Percentiles rank a stretch among this genome's conserved stretches.
These are phyloP conservation scores for Caenorhabditis becei DNA, from an alignment of 2,888 invertebrate species.

Conservation along the genomic window DNA sequence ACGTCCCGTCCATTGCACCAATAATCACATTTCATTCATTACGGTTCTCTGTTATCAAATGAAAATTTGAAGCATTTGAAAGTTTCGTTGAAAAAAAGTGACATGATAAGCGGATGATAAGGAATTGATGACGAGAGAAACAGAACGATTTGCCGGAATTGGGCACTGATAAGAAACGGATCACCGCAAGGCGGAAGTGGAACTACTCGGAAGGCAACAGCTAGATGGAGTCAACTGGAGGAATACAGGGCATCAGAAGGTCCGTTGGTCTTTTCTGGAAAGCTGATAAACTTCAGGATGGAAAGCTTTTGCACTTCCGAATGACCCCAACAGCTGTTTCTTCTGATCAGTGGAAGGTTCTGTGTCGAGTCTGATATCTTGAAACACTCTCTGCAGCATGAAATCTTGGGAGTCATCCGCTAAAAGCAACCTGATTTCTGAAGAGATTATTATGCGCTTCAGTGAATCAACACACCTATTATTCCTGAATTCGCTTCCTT, in stretches of 20 bases:
- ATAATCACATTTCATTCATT: constrained; percentile 49
- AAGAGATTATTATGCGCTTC: too few species aligned
- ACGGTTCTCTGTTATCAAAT: constrained; percentile 39
- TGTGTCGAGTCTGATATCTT: too few species aligned
- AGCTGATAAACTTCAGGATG: too few species aligned
- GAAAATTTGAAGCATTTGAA: constrained; percentile 20
- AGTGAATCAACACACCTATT: too few species aligned
- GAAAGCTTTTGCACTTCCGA: too few species aligned
- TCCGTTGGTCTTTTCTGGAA: too few species aligned
- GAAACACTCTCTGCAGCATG: too few species aligned
- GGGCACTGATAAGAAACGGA: constrained; percentile 1
- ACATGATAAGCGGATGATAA: constrained; percentile 11
- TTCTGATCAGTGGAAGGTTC: too few species aligned
- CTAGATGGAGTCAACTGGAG: background rate
- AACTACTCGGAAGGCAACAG: background rate
- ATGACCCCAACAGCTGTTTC: too few species aligned
- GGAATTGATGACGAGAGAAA: constrained; percentile 12
- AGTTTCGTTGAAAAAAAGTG: background rate
- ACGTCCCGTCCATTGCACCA: constrained; percentile 29
- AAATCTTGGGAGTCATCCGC: too few species aligned
- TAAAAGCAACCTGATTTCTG: too few species aligned
- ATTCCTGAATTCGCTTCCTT: too few species aligned
- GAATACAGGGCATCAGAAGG: background rate
- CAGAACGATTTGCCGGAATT: constrained; percentile 12
- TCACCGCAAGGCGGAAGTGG: background rate